Base-by-base conservation (phyloP, 2,113 vertebrate genomes). In the Thalassoma bifasciatum region DNA sequence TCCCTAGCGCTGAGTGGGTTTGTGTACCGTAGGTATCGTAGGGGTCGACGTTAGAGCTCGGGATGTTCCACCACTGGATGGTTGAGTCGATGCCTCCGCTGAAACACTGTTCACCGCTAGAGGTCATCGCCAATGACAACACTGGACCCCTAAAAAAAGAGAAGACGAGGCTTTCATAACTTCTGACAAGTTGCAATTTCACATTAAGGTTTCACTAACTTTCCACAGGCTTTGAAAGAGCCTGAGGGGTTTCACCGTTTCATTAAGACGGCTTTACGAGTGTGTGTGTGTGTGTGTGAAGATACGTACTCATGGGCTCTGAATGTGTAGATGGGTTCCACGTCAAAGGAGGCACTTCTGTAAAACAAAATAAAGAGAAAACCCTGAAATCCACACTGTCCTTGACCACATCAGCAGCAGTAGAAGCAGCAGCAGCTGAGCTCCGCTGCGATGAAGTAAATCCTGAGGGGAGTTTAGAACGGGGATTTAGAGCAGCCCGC, bases 321-420 rank as follows among this genome's bases (percentile, higher is more conserved):
- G 93, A 99, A 99, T 2, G 97, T 99, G 90, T 99, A 99, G 93
- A 99, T 94, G 42, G 98, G 98, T 85, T 99, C 98, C 94, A 99
- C 98, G 86, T 99, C 98, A 88, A 98, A 96, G 84, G 98, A 99
- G 96, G 98, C 96, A 97, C 96, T 98, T 97, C 98, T 99, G 79
- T 50, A 95, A 92, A 61, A 90, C 47, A 85, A 4, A 30, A 30
- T 30, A 58, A 5, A 36, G 7, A 63, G 21, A 22, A 8, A 7
- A 23, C 47, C 8, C 37, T 61, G 21, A 14, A 71, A 81, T 38
- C 10, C 57, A 36, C 34, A 24, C 9, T 10, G 5, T 52, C 42
- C 23, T 10, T 60, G 8, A 54, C 53, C 21, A 44, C 10, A 19
- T 17, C 53, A 36, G 21, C 19, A 23, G 53, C 17, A 22, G 57